These are phyloP conservation scores for Mustelus asterias DNA, from an alignment of 2,113 vertebrate species.

Conservation along the genomic window DNA sequence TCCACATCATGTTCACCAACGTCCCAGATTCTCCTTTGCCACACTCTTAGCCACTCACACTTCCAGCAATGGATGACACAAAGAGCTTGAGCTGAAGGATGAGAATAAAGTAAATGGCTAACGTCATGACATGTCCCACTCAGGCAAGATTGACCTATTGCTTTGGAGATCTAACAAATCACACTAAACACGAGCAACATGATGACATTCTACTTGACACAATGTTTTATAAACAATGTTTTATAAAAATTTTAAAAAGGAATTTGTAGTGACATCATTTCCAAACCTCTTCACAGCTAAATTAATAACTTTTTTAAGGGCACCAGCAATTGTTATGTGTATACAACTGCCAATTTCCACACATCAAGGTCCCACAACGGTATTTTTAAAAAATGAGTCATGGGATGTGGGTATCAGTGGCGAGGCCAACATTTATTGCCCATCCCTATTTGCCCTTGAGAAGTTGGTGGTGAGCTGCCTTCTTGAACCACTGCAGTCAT, in stretches of 20 bases:
- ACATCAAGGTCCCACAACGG: background rate
- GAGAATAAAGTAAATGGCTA: background rate
- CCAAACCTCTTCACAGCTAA: background rate
- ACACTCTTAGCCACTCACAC: background rate
- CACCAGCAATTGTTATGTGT: background rate
- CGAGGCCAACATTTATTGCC: too few relatives aligned
- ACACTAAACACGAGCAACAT: background rate
- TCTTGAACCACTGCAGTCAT: too few relatives aligned
- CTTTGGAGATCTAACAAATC: background rate
- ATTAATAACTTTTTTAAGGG: background rate
- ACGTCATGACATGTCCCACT: background rate
- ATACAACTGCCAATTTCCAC: background rate
- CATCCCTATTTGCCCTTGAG: too few relatives aligned
- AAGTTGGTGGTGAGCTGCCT: too few relatives aligned
- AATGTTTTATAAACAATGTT: constrained; percentile 4
- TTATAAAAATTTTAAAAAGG: background rate
- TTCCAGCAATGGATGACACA: background rate
- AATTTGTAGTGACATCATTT: background rate
- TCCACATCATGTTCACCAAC: background rate
- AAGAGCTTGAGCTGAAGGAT: background rate
- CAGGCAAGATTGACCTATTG: background rate
- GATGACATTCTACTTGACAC: background rate
- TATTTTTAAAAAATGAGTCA: too few relatives aligned
- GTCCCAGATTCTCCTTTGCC: background rate
- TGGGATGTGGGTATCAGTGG: too few relatives aligned